Conservation (phyloP, 1,140 invertebrate species). For the Drosophila mayri region DNA sequence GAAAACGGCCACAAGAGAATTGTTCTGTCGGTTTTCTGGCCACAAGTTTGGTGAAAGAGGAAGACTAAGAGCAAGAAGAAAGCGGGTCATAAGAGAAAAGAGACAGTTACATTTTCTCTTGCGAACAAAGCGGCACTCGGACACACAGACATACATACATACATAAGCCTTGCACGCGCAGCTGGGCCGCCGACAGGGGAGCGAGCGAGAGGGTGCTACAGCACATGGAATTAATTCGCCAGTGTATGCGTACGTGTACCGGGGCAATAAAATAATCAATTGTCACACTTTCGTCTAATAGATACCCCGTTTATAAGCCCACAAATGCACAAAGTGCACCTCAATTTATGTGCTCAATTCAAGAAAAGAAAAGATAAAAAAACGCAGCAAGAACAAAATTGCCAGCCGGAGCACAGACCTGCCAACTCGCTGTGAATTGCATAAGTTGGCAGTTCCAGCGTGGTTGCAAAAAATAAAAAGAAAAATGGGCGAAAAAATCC, state of each 20-base stretch:
- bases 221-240: constrained; percentile 67
- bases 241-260: constrained; percentile 14
- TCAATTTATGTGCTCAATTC: constrained; percentile 5
- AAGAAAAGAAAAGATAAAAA: background rate
- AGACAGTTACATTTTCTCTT: constrained; percentile 37
- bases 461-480: constrained; percentile 36
- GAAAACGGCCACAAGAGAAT: constrained; percentile 15
- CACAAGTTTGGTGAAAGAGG: constrained; percentile 4
- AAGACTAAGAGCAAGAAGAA: constrained; percentile 42
- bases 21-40: constrained; percentile 1
- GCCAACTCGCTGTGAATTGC: constrained; percentile 48
- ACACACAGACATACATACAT: background rate
- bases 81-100: constrained; percentile 39
- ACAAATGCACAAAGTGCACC: constrained; percentile 27
- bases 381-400: background rate
- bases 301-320: background rate
- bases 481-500: background rate
- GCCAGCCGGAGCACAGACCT: constrained; percentile 10
- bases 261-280: constrained; percentile 46
- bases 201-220: constrained; percentile 57
- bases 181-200: constrained; percentile 22
- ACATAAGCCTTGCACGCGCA: constrained; percentile 43
- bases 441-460: constrained; percentile 64
- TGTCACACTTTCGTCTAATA: constrained; percentile 50
- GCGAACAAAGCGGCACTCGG: constrained; percentile 7